Evolutionary conservation across 1,140 invertebrate genomes (phyloP).

Genomic region (Hylaeus volcanicus): DNA sequence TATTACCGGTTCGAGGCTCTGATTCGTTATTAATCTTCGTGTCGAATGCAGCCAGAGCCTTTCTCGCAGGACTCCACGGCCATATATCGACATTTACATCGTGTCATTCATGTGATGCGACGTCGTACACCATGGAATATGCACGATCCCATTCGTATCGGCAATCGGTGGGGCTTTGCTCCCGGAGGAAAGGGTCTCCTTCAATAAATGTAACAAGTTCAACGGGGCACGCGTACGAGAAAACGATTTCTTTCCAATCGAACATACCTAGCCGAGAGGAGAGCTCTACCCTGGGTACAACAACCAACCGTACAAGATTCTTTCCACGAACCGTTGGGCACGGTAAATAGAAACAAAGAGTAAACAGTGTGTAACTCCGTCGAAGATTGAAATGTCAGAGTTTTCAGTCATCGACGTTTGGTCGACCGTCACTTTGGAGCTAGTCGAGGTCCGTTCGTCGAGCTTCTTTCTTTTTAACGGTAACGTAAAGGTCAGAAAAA

Average conservation of each 20-base stretch:
- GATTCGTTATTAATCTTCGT: conserved; percentile 55
- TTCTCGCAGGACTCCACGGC: conserved; percentile 57
- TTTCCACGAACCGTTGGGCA: background rate
- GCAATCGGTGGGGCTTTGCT: conserved; percentile 10
- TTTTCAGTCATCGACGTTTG: conserved; percentile 6
- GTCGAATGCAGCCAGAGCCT: conserved; percentile 50
- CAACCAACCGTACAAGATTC: too few species aligned
- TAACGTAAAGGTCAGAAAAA: conserved; percentile 44
- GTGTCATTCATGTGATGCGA: conserved; percentile 55
- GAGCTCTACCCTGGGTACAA: background rate
- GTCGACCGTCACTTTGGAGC: conserved; percentile 8
- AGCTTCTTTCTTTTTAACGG: conserved; percentile 39
- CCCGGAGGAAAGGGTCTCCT: conserved; percentile 11
- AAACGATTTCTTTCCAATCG: background rate
- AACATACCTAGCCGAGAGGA: background rate
- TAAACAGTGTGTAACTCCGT: conserved; percentile 2
- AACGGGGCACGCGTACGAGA: too few species aligned
- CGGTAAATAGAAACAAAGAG: background rate
- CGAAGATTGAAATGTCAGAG: conserved; percentile 37
- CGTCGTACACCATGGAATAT: conserved; percentile 19
- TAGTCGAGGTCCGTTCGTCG: background rate
- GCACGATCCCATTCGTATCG: conserved; percentile 25
- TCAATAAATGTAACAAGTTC: conserved; percentile 23
- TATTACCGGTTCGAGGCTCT: conserved; percentile 14
- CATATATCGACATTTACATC: conserved; percentile 60